Conservation (phyloP, 92 coral and sea anemone genomes). For the Palythoa caribaeorum region DNA sequence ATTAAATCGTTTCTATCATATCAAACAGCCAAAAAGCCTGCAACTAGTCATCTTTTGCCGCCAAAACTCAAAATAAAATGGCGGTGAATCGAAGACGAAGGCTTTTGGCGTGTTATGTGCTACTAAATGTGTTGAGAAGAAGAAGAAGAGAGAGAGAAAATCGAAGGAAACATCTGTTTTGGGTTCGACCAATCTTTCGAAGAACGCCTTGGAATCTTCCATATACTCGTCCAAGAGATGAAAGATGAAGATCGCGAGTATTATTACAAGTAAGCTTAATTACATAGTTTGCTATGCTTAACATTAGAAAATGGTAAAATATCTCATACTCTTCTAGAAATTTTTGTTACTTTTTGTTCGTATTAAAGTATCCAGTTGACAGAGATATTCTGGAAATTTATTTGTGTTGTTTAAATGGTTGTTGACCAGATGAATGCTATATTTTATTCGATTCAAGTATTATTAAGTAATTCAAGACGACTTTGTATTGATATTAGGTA, state of each 20-base stretch:
- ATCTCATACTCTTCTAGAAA: not conserved
- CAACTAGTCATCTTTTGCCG: constrained; percentile 35
- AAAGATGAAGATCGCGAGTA: constrained; percentile 15
- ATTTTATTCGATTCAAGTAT: not conserved
- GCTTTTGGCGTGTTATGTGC: constrained; percentile 43
- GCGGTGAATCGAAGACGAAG: constrained; percentile 43
- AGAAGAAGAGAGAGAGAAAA: constrained; percentile 46
- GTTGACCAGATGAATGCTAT: not conserved
- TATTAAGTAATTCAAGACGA: not conserved
- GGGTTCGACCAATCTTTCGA: not conserved
- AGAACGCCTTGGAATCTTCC: not conserved
- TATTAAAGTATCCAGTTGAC: not conserved
- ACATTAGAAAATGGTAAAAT: not conserved
- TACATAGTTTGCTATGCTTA: not conserved
- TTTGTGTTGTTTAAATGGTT: not conserved
- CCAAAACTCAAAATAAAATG: constrained; percentile 36
- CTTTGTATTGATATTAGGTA: not conserved
- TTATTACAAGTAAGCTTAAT: not conserved
- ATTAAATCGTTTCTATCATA: constrained; percentile 40
- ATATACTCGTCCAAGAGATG: constrained; percentile 11
- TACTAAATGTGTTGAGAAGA: constrained; percentile 46
- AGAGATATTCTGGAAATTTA: not conserved
- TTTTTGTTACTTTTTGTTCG: too few species aligned
- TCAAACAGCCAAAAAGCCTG: constrained; percentile 41
- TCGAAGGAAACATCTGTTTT: constrained; percentile 39